phyloP scores from a whole-genome alignment of 2,797 vertebrate species.

The Gambusia yucatana region DNA sequence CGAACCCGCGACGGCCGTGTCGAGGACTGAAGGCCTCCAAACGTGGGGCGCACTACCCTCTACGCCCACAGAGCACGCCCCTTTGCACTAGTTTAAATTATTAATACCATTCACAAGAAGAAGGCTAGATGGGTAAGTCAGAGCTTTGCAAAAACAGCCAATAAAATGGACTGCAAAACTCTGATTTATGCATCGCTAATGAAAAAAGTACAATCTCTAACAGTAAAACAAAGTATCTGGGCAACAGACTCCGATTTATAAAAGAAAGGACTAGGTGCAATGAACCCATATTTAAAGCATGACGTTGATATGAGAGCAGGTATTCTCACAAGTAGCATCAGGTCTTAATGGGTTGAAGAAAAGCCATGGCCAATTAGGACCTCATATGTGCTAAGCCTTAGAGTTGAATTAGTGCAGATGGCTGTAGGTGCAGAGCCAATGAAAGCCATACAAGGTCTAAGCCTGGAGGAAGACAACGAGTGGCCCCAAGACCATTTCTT shows the following conservation, averaged over 20 bases:
- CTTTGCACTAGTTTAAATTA: too few species aligned
- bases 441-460: constrained; percentile 41
- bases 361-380: constrained; percentile 13
- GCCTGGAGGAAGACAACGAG: constrained; percentile 55
- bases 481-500: constrained; percentile 50
- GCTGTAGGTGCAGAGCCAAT: constrained; percentile 45
- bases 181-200: background rate
- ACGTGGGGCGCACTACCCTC: too few species aligned
- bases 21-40: too few species aligned
- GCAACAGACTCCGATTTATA: background rate
- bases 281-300: background rate
- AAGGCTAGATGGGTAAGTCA: background rate
- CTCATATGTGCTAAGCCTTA: constrained; percentile 22
- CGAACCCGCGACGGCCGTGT: too few species aligned
- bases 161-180: background rate
- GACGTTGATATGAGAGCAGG: background rate
- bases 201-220: constrained; percentile 27
- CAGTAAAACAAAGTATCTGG: background rate
- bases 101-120: background rate
- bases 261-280: background rate
- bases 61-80: too few species aligned
- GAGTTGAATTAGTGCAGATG: constrained; percentile 43
- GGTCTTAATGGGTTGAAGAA: constrained; percentile 18
- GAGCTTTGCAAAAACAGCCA: background rate
- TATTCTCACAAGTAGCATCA: background rate